phyloP scores from a whole-genome alignment of 2,113 vertebrate genomes.

The Chaetorhynchus papuensis region DNA sequence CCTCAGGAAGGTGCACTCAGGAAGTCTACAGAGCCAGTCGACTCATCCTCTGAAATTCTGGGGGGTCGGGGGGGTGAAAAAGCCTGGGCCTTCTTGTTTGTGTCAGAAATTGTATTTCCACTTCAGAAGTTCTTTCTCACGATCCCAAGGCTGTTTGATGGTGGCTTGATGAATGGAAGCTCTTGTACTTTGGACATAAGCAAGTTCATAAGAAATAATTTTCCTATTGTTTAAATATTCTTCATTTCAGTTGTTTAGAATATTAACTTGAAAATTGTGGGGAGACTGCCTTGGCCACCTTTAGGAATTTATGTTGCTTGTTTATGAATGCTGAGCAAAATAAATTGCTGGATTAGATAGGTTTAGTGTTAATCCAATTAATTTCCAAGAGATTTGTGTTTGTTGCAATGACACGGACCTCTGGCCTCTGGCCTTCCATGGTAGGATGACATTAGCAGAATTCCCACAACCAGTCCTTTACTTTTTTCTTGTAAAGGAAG shows the following conservation, averaged over 20 bases:
- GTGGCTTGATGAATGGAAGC: not conserved
- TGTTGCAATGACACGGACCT: not conserved
- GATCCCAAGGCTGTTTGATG: not conserved
- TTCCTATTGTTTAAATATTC: not conserved
- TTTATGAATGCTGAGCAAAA: not conserved
- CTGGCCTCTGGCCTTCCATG: not conserved
- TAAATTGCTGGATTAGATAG: not conserved
- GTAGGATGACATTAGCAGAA: not conserved
- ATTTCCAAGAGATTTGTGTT: not conserved
- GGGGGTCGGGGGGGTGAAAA: not conserved
- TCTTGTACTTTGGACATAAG: not conserved
- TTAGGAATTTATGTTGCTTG: not conserved
- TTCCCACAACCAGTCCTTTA: not conserved
- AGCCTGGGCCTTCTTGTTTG: not conserved
- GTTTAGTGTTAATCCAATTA: not conserved
- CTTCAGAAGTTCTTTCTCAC: not conserved
- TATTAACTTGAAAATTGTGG: not conserved
- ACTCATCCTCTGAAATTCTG: not conserved
- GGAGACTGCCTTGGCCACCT: not conserved
- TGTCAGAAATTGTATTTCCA: not conserved
- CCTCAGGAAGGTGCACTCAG: not conserved
- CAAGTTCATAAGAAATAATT: not conserved
- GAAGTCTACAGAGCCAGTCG: not conserved
- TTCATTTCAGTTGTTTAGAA: not conserved
- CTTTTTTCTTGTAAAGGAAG: not conserved